These are phyloP conservation scores for Arbacia lixula DNA, from an alignment of 53 echinoderm and acorn worm genomes.

Conservation along the genomic window DNA sequence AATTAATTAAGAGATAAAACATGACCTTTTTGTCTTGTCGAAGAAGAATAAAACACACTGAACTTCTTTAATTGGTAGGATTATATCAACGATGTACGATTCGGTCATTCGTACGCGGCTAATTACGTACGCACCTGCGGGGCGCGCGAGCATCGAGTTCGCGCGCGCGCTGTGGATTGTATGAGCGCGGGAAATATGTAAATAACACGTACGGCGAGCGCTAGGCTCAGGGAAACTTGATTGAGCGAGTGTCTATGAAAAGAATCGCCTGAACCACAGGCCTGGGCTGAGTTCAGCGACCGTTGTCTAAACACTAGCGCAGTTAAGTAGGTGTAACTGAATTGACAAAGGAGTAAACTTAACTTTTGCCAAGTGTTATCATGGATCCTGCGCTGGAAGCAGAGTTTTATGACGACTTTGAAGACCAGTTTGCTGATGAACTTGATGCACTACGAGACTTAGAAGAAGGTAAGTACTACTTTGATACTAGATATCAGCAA, in stretches of 20 bases:
- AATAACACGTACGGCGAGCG: background rate
- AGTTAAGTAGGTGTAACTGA: background rate
- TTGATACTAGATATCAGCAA: background rate
- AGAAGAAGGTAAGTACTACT: constrained; percentile 7
- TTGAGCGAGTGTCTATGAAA: background rate
- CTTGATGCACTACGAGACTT: constrained; percentile 25
- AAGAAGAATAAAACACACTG: too few relatives aligned
- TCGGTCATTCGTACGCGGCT: too few relatives aligned
- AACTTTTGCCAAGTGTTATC: background rate
- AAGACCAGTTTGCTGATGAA: constrained; percentile 36
- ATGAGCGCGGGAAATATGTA: constrained; percentile 14
- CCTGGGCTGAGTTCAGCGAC: background rate
- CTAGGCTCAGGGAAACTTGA: too few relatives aligned
- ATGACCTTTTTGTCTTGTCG: too few relatives aligned
- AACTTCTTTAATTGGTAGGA: too few relatives aligned
- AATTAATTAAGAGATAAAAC: too few relatives aligned
- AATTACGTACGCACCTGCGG: background rate
- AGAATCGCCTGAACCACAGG: background rate
- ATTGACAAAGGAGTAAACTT: background rate
- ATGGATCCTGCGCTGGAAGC: constrained; percentile 43
- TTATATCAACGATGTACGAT: too few relatives aligned
- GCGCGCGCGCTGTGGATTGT: background rate
- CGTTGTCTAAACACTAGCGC: too few relatives aligned
- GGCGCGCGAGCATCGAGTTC: background rate
- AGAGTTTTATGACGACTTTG: constrained; percentile 36